Evolutionary conservation across 2,888 invertebrate species (phyloP).

Genomic region (Agrochola circellaris): DNA sequence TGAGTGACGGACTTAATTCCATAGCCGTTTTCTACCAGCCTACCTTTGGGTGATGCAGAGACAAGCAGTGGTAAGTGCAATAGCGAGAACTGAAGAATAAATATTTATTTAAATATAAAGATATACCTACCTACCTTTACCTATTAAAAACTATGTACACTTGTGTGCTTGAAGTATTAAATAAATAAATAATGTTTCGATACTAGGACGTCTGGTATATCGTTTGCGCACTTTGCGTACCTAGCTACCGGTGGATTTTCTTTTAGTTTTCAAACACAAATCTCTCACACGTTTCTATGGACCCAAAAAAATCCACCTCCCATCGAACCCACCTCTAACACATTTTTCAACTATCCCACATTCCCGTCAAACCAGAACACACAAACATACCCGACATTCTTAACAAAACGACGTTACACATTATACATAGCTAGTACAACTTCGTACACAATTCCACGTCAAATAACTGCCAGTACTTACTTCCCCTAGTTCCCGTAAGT

Average conservation of each 20-base stretch:
- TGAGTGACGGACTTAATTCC: no score
- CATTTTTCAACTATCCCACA: constrained; percentile 10
- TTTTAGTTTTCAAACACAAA: background rate
- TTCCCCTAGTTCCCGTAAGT: constrained; percentile 30
- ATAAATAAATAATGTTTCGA: background rate
- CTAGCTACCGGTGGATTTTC: background rate
- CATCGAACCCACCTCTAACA: background rate
- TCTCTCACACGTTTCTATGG: no score
- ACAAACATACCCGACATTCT: constrained; percentile 8
- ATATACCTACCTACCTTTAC: no score
- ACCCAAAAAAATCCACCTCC: no score
- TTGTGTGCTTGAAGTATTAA: no score
- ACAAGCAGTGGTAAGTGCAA: no score
- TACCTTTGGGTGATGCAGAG: no score
- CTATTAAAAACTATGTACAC: no score
- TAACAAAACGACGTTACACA: constrained; percentile 19
- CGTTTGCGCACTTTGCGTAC: background rate
- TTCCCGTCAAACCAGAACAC: background rate
- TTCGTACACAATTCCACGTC: constrained; percentile 51
- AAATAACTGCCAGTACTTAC: constrained; percentile 56
- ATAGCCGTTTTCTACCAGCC: no score
- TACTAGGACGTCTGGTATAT: background rate
- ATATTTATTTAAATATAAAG: no score
- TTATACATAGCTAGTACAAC: constrained; percentile 14
- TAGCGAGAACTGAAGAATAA: no score